Percentiles rank a stretch among this genome's conserved stretches.
These are phyloP conservation scores for Yponomeuta evonymella DNA, from an alignment of 2,888 invertebrate genomes.

Conservation along the genomic window DNA sequence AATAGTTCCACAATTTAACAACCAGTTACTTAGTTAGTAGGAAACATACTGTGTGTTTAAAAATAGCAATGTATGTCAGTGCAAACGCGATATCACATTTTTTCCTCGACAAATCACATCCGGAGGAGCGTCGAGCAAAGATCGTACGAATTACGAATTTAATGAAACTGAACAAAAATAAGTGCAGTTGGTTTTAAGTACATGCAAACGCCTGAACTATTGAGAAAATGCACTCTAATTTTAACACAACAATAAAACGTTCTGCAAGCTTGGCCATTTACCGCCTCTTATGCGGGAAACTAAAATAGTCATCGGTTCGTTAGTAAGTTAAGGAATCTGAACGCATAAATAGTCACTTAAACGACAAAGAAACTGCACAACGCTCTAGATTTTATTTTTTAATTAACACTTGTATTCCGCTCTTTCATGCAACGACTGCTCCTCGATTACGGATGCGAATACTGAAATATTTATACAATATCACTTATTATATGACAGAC, in stretches of 20 bases:
- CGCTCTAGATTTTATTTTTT: conserved; percentile 1
- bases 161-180: conserved; percentile 2
- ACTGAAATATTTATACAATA: conserved; percentile 61
- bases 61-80: conserved; percentile 51
- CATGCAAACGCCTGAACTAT: not conserved
- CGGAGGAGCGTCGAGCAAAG: conserved; percentile 57
- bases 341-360: conserved; percentile 27
- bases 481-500: conserved; percentile 50
- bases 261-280: conserved; percentile 32
- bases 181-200: not conserved
- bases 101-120: conserved; percentile 74
- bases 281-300: conserved; percentile 29
- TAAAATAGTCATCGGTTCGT: conserved; percentile 40
- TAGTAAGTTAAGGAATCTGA: conserved; percentile 30
- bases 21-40: conserved; percentile 44
- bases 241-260: conserved; percentile 24
- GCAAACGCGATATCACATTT: conserved; percentile 67
- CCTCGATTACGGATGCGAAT: conserved; percentile 53
- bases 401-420: conserved; percentile 19
- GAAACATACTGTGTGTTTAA: conserved; percentile 60
- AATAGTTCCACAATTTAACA: conserved; percentile 24
- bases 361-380: conserved; percentile 12
- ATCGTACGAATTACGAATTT: conserved; percentile 59
- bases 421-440: conserved; percentile 51
- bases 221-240: conserved; percentile 4